phyloP scores from a whole-genome alignment of 2,113 vertebrate genomes.

The Hypanus sabinus region DNA sequence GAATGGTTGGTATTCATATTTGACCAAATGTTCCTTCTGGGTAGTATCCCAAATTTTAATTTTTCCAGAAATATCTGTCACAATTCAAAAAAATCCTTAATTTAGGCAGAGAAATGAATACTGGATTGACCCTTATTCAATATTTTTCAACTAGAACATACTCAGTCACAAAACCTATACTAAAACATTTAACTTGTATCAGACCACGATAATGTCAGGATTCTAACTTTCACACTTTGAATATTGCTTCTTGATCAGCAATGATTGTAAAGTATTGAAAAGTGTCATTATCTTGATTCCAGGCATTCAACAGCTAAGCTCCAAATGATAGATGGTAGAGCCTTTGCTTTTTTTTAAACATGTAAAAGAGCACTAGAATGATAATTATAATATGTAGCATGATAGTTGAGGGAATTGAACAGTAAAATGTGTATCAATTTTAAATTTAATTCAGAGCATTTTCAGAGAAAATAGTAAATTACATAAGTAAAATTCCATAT shows the following conservation, averaged over 20 bases:
- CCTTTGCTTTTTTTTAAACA: background rate
- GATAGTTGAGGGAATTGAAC: background rate
- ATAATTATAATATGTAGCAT: background rate
- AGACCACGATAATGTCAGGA: background rate
- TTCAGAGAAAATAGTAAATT: too few species aligned
- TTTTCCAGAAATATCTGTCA: constrained; percentile 80
- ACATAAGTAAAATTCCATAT: too few species aligned
- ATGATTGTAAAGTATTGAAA: background rate
- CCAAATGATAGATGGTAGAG: background rate
- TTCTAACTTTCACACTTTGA: background rate
- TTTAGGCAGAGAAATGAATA: too few species aligned
- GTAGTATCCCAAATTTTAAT: constrained; percentile 97
- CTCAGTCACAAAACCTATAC: too few species aligned
- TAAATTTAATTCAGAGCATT: background rate
- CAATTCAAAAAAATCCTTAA: constrained; percentile 39
- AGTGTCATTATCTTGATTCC: background rate
- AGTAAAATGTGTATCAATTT: background rate
- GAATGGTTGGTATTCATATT: constrained; percentile 89
- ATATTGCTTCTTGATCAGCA: background rate
- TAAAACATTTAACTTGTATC: too few species aligned
- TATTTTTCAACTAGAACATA: too few species aligned
- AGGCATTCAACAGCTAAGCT: background rate
- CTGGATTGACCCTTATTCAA: too few species aligned
- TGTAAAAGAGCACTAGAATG: background rate
- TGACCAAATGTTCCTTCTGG: constrained; percentile 88